Evolutionary conservation across 2,113 vertebrate genomes (phyloP).

Genomic region (Brachypteracias leptosomus): DNA sequence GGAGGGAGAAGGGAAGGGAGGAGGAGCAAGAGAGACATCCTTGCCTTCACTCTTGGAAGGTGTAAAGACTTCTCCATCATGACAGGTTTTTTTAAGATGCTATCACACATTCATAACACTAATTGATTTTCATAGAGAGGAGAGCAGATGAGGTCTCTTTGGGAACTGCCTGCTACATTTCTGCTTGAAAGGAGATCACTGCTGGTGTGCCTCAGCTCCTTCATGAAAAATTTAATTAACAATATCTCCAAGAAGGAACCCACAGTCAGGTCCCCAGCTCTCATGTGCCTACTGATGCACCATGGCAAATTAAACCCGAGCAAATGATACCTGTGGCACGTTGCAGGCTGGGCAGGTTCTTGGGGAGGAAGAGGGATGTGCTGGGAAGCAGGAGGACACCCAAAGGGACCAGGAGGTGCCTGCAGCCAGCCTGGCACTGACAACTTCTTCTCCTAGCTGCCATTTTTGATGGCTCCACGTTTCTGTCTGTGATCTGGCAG

Average conservation of each 20-base stretch:
- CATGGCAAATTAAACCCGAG: constrained; percentile 57
- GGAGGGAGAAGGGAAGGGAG: neutral
- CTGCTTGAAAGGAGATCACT: constrained; percentile 67
- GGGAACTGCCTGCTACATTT: constrained; percentile 72
- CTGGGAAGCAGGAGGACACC: neutral
- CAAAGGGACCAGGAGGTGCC: neutral
- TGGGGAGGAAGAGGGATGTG: neutral
- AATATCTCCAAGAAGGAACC: constrained; percentile 63
- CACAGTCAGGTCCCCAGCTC: constrained; percentile 52
- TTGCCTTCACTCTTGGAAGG: constrained; percentile 1
- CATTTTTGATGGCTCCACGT: neutral
- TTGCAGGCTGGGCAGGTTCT: neutral
- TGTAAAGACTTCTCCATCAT: constrained; percentile 54
- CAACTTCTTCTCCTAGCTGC: neutral
- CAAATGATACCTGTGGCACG: constrained; percentile 40
- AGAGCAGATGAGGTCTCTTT: constrained; percentile 69
- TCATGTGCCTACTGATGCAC: constrained; percentile 35
- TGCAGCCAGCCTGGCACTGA: neutral
- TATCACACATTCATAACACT: constrained; percentile 73
- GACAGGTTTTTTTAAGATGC: constrained; percentile 58
- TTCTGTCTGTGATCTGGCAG: accelerated
- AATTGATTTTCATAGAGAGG: constrained; percentile 76
- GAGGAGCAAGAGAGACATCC: constrained; percentile 11
- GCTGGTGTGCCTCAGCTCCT: constrained; percentile 59
- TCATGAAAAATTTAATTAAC: constrained; percentile 77